phyloP scores from a whole-genome alignment of 2,113 vertebrate species.

The Osmerus mordax region DNA sequence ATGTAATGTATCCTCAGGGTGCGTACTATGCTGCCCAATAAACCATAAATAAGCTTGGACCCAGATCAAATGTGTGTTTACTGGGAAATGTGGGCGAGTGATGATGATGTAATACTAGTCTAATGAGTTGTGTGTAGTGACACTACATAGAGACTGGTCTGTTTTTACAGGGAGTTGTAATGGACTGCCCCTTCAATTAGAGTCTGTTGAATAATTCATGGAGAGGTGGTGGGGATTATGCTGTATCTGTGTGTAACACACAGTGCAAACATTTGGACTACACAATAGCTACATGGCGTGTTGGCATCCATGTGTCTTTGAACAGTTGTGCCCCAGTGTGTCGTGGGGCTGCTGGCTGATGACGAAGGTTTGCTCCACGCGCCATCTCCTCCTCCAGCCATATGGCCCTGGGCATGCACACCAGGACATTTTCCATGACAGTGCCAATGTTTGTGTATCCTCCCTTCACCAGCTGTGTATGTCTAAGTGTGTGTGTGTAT shows the following conservation, averaged over 20 bases:
- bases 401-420: constrained; percentile 60
- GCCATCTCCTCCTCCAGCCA: constrained; percentile 53
- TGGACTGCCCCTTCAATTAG: constrained; percentile 45
- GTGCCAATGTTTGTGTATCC: constrained; percentile 56
- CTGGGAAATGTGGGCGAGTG: neutral
- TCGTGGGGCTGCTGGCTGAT: constrained; percentile 36
- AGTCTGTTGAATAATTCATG: constrained; percentile 50
- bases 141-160: constrained; percentile 5
- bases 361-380: constrained; percentile 23
- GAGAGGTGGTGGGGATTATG: constrained; percentile 37
- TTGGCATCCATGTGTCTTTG: constrained; percentile 14
- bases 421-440: constrained; percentile 63
- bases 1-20: no score
- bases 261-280: constrained; percentile 63
- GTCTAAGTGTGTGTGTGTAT: constrained; percentile 11
- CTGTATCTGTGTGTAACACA: constrained; percentile 44
- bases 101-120: neutral
- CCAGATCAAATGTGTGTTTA: no score
- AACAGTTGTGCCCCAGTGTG: constrained; percentile 17
- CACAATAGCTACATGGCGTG: constrained; percentile 57
- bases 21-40: no score
- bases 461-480: constrained; percentile 48
- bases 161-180: constrained; percentile 34
- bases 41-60: no score
- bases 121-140: constrained; percentile 25